Evolutionary conservation across 2,888 invertebrate species (phyloP), one percentile per base, ranked within the genome.

Genomic region (Agrilus cyanescens): DNA sequence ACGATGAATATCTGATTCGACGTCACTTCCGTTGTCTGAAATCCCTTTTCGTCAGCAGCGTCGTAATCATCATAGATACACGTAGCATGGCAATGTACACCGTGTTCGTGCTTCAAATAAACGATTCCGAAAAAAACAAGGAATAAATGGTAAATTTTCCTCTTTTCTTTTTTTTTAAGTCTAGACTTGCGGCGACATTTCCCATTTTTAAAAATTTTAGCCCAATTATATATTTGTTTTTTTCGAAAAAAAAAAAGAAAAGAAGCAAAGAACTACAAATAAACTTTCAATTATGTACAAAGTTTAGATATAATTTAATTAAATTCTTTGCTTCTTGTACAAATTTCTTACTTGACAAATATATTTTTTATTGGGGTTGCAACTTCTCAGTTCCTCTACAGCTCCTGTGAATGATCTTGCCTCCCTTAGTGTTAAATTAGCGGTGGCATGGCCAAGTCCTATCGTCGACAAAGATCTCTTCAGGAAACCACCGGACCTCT

Each of bases 1-100:
- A 76, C 72, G 13, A 72, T 65, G 34, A 56, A 57, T 4, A 57
- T 52, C 46, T 59, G 57, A 38, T 60, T 59, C 5, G 59, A 58
- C 14, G 49, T 45, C 4, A 53, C 52, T 46, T 62, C 62, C 40
- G 52, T 54, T 4, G 63, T 62, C 48, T 53, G 48, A 10, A 55
- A 50, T 8, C 45, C 46, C 25, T 41, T 50, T 25, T 51, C 47
- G 15, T 50, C 47, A 32, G 39, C 44, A 10, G 35, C 29, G 12
- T 30, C 25, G n/a, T 43, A 37, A n/a, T 33, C 30, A 12, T 32
- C 38, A 33, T 36, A 38, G 12, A 41, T 38, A 1, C 43, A 13
- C 33, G 46, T 33, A 14, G 44, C 47, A 10, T 34, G 38, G 14
- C 34, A 45, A 39, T 44, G 38, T 12, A 43, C 37, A 14, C 25